Evolutionary conservation across 2,888 invertebrate species (phyloP), one percentile per base, ranked within the genome.

Genomic region (Monoplex corrugatus): DNA sequence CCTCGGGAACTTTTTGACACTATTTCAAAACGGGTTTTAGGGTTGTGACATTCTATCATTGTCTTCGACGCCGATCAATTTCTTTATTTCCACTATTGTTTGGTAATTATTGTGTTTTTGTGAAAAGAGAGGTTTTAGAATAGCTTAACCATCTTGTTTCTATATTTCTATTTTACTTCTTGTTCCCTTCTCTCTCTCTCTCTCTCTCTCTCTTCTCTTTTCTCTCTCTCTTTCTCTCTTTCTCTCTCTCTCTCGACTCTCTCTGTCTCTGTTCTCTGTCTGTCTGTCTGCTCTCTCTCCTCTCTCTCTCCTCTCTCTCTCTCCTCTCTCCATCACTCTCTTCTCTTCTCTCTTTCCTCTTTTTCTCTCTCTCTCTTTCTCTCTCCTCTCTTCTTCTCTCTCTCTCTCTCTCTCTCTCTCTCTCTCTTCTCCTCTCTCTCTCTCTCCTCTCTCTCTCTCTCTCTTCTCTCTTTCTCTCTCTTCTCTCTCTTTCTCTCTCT

Each of bases 181-280:
- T 40, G 40, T 40, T 40, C 23, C 40, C 23, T 35, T 32, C 72
- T 32, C 72, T 68, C 63, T 68, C 63, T 23, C 63, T 68, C 63
- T 68, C 63, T 68, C 75, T 75, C 75, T 75, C 75, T 75, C 75
- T 75, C 75, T 75, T 35, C 35, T 10, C n/a, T 35, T 75, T 35
- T 75, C 75, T 32, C 75, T 35, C 32, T 75, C 32, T 75, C 35
- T 32, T 35, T 32, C 35, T 32, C 75, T 32, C 38, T 32, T 6
- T 75, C 75, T 75, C 32, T 75, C 23, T 13, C 63, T 75, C 23
- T 68, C 63, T 68, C 63, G n/a, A 28, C 63, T 68, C 75, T 75
- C 75, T 75, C 75, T 35, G 28, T 75, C 38, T 32, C 75, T 75
- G 35, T 75, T 32, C 75, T 32, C 32, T 13, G 68, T 68, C 16